Base-by-base conservation (phyloP, 2,797 vertebrate species). In the Cynopterus sphinx region DNA sequence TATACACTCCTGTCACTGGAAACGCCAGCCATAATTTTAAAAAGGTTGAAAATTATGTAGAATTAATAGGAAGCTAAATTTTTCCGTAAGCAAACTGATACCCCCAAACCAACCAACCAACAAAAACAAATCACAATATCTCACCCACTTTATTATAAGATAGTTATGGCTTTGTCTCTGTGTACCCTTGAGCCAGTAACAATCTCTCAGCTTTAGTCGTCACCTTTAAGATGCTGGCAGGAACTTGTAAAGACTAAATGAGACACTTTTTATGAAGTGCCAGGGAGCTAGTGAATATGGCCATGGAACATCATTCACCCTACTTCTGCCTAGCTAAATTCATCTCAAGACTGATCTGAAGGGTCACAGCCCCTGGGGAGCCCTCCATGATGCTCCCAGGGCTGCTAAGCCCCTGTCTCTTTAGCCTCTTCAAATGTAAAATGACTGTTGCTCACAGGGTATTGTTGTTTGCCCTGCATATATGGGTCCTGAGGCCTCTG, bases 11-110 rank as follows among this genome's bases (percentile, higher is more conserved):
- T 26, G 46, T 19, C 87, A 57, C 0, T 59, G 61, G 51, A 53
- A 94, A 74, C 67, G 49, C 74, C 49, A 86, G 55, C 68, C 36
- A 63, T 59, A 63, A n/a, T 6, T 61, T 31, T 31, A 41, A 57
- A 77, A 55, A 12, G 49, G 88, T 36, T 63, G 63, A 3, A 51
- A 13, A 46, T 86, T 63, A 11, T 2, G 7, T 68, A 61, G 22
- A 70, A 88, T 22, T 24, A 84, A 84, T 24, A 70, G 61, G 53
- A 83, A 88, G 41, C 53, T 28, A n/a, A 33, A 26, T 33, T 33
- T 21, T 53, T 96, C 94, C 65, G 41, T 78, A 94, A 85, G 63
- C 73, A 85, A 92, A 70, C 8, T 67, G 89, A 85, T 59, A 73
- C 16, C 21, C 21, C 36, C 91, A 55, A 53, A 41, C 41, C 41